Conservation (phyloP, 2,888 invertebrate species). For the Phortica okadai region DNA sequence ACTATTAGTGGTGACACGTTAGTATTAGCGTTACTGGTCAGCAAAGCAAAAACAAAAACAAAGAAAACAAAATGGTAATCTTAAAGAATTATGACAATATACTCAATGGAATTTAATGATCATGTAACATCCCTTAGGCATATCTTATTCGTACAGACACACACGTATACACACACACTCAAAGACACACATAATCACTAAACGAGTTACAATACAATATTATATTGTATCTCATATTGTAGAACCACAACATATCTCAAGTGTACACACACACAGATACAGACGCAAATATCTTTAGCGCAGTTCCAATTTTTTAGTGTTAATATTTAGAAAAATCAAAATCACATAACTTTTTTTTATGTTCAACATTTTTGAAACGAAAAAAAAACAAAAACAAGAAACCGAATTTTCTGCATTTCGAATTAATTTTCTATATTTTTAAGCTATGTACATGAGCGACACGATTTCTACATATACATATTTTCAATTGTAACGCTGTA, state of each 20-base stretch:
- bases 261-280: neutral
- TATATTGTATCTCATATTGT: too few relatives aligned
- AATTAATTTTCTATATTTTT: neutral
- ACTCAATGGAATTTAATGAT: slow-evolving; percentile 63
- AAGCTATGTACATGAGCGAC: neutral
- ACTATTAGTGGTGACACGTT: slow-evolving; percentile 46
- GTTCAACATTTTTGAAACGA: neutral
- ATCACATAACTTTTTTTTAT: neutral
- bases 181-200: neutral
- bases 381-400: neutral
- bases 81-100: slow-evolving; percentile 60
- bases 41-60: slow-evolving; percentile 23
- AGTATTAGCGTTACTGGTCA: slow-evolving; percentile 38
- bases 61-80: slow-evolving; percentile 18
- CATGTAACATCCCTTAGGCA: slow-evolving; percentile 53
- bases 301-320: neutral
- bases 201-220: neutral
- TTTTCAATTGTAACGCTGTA: neutral
- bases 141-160: slow-evolving; percentile 50
- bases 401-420: slow-evolving; percentile 12
- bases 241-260: neutral
- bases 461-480: neutral
- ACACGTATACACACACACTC: slow-evolving; percentile 43
- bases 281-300: neutral
- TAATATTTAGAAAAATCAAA: neutral